Evolutionary conservation across 1,140 invertebrate species (phyloP), one percentile per base, ranked within the genome.

Genomic region (Zophobas morio): DNA sequence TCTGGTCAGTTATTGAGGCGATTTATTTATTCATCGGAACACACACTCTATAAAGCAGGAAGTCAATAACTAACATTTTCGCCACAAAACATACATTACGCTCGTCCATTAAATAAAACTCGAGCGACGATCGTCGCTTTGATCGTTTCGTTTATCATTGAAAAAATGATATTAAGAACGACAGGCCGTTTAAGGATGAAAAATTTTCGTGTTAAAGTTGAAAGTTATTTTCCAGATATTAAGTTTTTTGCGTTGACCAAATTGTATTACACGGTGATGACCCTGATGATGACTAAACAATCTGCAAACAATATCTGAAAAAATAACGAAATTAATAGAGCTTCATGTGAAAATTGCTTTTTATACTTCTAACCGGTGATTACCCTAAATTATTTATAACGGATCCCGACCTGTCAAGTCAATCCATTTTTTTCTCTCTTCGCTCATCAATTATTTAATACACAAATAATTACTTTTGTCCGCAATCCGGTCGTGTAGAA

Each of bases 311-410:
- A 66, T 66, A 66, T 66, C 60, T 40, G 39, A 66, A 66, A 66
- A 66, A 66, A 66, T 66, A 42, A 66, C 60, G 60, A 66, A 66
- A 66, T 66, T 66, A 66, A 66, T 66, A 66, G 60, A 66, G 60
- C 60, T 66, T 66, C 60, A 66, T 66, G 60, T 66, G 60, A 66
- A 66, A 66, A 66, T 66, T 66, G 60, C 60, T 66, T 66, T 66
- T 66, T 66, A 66, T 66, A 66, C 60, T 66, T 66, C 60, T 66
- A 66, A 66, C 60, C 60, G 60, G 60, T 66, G 60, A 66, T 66
- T 66, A 66, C 60, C 37, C 60, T 66, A 66, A 66, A 66, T 66
- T 66, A 66, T 66, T 66, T 66, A 66, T 66, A 66, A 66, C 60
- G 60, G 60, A 20, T n/a, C n/a, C 20, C 8, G 60, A 47, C 60